A percentile compares a stretch with the other conserved stretches of the same genome.
phyloP scores from a whole-genome alignment of 1,140 invertebrate genomes.

The Lordiphosa mommai region DNA sequence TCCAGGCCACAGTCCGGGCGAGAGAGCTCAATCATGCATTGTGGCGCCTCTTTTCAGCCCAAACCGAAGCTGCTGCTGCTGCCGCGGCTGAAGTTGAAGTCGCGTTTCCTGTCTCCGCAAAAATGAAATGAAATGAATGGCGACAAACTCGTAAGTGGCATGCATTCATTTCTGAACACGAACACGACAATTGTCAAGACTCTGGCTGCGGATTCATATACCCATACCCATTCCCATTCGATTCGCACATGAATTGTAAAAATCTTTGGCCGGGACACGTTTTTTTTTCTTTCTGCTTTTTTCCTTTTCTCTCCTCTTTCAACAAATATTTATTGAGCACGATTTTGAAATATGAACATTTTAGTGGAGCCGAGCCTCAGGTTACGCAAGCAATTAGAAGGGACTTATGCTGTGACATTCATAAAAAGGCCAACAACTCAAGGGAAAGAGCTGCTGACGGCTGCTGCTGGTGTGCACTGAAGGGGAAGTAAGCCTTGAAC shows the following conservation, averaged over 20 bases:
- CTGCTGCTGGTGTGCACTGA: constrained; percentile 24
- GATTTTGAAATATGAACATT: constrained; percentile 73
- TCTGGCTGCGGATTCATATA: background rate
- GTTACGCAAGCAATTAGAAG: constrained; percentile 75
- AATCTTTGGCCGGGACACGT: constrained; percentile 55
- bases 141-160: constrained; percentile 66
- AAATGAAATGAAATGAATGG: constrained; percentile 57
- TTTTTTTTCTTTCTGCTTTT: constrained; percentile 31
- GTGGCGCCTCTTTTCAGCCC: constrained; percentile 53
- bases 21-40: constrained; percentile 71
- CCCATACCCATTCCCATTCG: constrained; percentile 15
- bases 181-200: constrained; percentile 7
- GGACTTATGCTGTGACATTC: constrained; percentile 54
- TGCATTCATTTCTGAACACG: constrained; percentile 64
- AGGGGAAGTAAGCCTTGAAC: constrained; percentile 66
- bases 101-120: constrained; percentile 52
- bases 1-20: constrained; percentile 24
- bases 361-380: constrained; percentile 49
- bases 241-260: constrained; percentile 53
- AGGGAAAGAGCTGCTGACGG: background rate
- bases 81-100: constrained; percentile 35
- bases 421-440: constrained; percentile 56
- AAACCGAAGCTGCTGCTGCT: background rate
- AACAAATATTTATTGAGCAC: constrained; percentile 73
- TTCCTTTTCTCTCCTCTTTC: constrained; percentile 41